Base-by-base conservation (phyloP, 2,113 vertebrate genomes). In the Mormyrus iriodes region DNA sequence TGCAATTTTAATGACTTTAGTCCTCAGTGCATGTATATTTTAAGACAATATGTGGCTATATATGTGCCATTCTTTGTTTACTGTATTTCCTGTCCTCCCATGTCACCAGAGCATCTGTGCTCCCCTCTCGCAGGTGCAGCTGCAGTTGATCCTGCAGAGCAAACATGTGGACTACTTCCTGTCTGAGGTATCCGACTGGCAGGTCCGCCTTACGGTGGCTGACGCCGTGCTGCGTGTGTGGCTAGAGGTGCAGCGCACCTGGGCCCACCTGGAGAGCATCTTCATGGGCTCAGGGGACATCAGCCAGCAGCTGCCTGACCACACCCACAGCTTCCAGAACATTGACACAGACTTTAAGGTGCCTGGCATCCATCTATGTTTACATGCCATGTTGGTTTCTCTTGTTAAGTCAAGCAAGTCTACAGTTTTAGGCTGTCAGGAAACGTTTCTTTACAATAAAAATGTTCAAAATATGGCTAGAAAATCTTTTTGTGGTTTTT, bases 281-380 rank as follows among this genome's bases (percentile, higher is more conserved):
- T 98, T 98, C 89, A 92, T 94, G 91, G 95, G 92, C 88, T 97
- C 95, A 84, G 95, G 96, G 90, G 96, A 96, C 91, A 96, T 96
- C 90, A 91, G 94, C 91, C 94, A 93, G 15, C 96, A 97, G 90
- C 94, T 98, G 17, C 93, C 95, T 49, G 84, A 94, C 89, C 96
- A 97, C 90, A 90, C 96, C 10, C 92, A 92, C 35, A 91, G 93
- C 89, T 97, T 96, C 61, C 92, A 95, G 88, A 90, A 86, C 58
- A 94, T 97, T 69, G 94, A 97, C 90, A 89, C 92, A 13, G 95
- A 97, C 90, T 98, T 97, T 93, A 96, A 97, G 97, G 96, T 97
- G 88, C 2, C 21, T 55, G 10, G 31, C 6, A 1, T 42, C 35
- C 12, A 19, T 79, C 73, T 79, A 39, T 42, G 84, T 44, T 6